Conservation (phyloP, 2,797 vertebrate species). For the Naso thynnoides region DNA sequence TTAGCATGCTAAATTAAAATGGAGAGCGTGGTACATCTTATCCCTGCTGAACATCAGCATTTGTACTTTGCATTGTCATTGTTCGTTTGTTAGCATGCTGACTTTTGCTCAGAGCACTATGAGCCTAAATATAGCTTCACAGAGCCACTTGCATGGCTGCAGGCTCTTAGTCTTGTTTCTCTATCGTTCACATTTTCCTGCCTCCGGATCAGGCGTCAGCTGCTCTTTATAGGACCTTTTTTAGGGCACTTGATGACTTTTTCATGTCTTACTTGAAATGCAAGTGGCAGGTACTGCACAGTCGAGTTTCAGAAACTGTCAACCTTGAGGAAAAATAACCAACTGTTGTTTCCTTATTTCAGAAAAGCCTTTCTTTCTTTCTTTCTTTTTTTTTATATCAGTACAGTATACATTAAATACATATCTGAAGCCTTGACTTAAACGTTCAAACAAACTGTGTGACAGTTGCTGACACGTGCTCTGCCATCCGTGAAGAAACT, state of each 20-base stretch:
- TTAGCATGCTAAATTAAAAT: not conserved
- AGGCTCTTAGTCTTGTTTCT: not conserved
- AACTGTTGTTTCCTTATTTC: constrained; percentile 31
- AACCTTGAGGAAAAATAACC: constrained; percentile 11
- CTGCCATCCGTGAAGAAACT: constrained; percentile 65
- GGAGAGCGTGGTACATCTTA: not conserved
- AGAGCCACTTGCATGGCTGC: not conserved
- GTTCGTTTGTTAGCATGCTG: not conserved
- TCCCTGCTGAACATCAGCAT: not conserved
- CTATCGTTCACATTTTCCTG: not conserved
- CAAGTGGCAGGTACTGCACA: constrained; percentile 5
- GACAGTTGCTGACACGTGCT: constrained; percentile 71
- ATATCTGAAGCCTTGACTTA: constrained; percentile 59
- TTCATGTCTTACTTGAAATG: constrained; percentile 17
- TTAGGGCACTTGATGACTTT: not conserved
- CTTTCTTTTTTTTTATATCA: too few species aligned
- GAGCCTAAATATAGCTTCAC: not conserved
- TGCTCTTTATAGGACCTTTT: not conserved
- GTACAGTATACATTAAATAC: constrained; percentile 60
- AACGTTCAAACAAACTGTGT: constrained; percentile 54
- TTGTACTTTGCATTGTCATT: not conserved
- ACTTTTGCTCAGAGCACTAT: too few species aligned
- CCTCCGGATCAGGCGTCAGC: not conserved
- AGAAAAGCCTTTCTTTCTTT: not conserved
- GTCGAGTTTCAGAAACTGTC: constrained; percentile 4